Base-by-base conservation (phyloP, 2,113 vertebrate species). In the Spermophilus dauricus region DNA sequence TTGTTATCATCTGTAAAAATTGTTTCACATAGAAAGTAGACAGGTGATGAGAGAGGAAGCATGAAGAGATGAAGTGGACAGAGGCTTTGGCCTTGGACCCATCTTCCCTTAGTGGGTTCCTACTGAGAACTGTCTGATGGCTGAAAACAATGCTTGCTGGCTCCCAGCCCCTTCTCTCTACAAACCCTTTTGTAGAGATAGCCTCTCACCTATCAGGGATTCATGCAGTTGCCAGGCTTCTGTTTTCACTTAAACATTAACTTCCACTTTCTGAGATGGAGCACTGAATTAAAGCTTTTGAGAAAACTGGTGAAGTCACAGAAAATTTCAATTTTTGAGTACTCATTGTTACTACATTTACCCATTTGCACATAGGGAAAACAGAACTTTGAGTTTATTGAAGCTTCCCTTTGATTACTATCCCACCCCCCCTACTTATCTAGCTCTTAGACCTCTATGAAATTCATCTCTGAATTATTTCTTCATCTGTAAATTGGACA, bases 401-500 rank as follows among this genome's bases (percentile, higher is more conserved):
- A 11, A 87, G 32, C 63, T 70, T 58, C 18, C 18, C 18, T 58
- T 58, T 90, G 76, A 86, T 77, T 72, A 77, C 83, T 63, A 51
- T 45, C 63, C 4, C 20, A 75, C 1, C 34, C 89, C 30, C 86
- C 34, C 37, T 78, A 56, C 30, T 78, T 63, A 91, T 75, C 56
- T 95, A 72, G n/a, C 39, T 92, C 5, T 70, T 76, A 30, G 16
- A 16, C 26, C 30, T 86, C 85, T 92, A 92, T 51, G 16, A 88
- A 96, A 92, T 91, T 86, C 5, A 86, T 32, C 58, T 85, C 58
- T 61, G 26, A 73, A 95, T 88, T 87, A 81, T 77, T 72, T 82
- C 65, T 30, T 85, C n/a, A 91, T 81, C 6, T 92, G 5, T 51
- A 70, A 91, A 83, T 75, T 24, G 28, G 39, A 34, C 45, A 94